phyloP scores from a whole-genome alignment of 2,113 vertebrate species.

The Semicossyphus pulcher region DNA sequence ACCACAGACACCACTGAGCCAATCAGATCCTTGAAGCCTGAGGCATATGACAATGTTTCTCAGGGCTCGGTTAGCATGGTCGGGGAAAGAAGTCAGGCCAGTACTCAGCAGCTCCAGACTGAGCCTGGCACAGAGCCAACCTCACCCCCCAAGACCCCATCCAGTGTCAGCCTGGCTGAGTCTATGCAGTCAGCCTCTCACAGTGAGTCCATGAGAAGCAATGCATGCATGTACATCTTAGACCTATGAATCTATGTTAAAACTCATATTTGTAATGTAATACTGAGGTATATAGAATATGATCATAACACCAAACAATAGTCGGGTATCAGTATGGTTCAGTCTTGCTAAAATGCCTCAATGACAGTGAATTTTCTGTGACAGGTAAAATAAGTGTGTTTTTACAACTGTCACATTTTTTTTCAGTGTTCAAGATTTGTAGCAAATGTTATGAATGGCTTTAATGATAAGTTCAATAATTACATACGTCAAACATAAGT shows the following conservation, averaged over 20 bases:
- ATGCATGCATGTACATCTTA: background rate
- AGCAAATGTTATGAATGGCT: too few species aligned
- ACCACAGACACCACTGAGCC: conserved; percentile 30
- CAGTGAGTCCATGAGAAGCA: conserved; percentile 75
- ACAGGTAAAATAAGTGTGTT: too few species aligned
- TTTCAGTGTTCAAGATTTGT: too few species aligned
- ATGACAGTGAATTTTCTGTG: too few species aligned
- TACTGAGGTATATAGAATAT: too few species aligned
- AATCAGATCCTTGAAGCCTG: background rate
- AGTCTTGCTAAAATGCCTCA: too few species aligned
- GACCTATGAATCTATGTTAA: background rate
- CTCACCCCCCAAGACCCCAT: conserved; percentile 81
- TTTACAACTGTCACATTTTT: too few species aligned
- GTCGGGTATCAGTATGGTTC: too few species aligned
- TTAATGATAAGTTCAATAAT: too few species aligned
- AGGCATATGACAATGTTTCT: conserved; percentile 46
- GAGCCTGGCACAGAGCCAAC: conserved; percentile 55
- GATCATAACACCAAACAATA: too few species aligned
- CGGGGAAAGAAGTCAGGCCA: conserved; percentile 40
- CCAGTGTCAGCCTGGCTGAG: conserved; percentile 87
- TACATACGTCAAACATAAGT: too few species aligned
- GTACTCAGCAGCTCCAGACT: conserved; percentile 45
- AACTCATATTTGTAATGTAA: too few species aligned
- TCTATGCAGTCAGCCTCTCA: conserved; percentile 82
- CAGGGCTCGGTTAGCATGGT: conserved; percentile 34